These are phyloP conservation scores for Mechanitis mazaeus DNA, from an alignment of 2,888 invertebrate species.

Conservation along the genomic window DNA sequence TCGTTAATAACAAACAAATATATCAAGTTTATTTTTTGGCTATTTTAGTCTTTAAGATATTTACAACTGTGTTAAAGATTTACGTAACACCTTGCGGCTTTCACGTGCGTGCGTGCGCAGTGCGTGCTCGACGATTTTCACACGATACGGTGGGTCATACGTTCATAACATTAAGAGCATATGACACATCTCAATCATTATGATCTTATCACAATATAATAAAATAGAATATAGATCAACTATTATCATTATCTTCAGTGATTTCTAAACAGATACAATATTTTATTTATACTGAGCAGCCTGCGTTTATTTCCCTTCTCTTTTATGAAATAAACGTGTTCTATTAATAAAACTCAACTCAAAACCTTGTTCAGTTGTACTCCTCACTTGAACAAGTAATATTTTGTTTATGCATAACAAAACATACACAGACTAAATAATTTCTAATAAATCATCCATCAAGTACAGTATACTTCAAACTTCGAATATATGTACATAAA, in stretches of 20 bases:
- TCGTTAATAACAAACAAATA: constrained; percentile 3
- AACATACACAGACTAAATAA: constrained; percentile 15
- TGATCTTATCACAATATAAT: constrained; percentile 17
- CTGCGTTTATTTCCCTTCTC: neutral
- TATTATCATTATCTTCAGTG: neutral
- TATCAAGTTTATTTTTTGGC: constrained; percentile 8
- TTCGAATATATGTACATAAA: neutral
- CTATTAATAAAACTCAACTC: neutral
- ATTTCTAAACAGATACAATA: no score
- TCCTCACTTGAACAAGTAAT: neutral
- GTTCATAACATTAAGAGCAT: constrained; percentile 22
- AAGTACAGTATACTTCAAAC: constrained; percentile 17
- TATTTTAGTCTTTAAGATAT: constrained; percentile 9
- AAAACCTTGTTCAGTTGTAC: neutral
- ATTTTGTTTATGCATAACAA: constrained; percentile 8
- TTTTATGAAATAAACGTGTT: neutral
- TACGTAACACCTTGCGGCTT: constrained; percentile 53
- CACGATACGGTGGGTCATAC: constrained; percentile 38
- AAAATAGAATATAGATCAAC: constrained; percentile 11
- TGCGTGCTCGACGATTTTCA: constrained; percentile 56
- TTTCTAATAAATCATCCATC: constrained; percentile 28
- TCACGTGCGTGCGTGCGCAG: constrained; percentile 50
- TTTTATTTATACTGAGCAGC: no score
- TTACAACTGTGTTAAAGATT: constrained; percentile 29
- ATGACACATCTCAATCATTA: constrained; percentile 26